Evolutionary conservation across 2,113 vertebrate genomes (phyloP).

Genomic region (Chionodraco myersi): DNA sequence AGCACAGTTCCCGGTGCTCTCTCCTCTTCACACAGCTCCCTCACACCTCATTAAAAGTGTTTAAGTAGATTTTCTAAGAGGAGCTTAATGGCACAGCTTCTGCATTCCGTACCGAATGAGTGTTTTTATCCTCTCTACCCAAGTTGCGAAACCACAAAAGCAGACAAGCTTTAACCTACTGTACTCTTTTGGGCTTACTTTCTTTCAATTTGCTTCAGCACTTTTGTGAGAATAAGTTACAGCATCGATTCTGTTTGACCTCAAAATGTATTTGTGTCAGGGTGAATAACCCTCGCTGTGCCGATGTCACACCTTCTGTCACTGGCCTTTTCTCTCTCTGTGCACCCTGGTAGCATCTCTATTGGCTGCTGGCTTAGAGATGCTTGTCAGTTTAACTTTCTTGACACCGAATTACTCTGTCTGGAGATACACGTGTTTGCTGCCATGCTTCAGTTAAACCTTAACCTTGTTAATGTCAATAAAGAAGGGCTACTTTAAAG

Average conservation of each 20-base stretch:
- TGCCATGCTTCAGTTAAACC: constrained; percentile 25
- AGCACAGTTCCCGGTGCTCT: constrained; percentile 29
- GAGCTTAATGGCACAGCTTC: constrained; percentile 52
- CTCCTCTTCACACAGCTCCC: constrained; percentile 41
- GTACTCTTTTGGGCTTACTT: constrained; percentile 14
- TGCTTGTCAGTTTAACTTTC: constrained; percentile 28
- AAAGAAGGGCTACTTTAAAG: neutral
- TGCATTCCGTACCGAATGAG: constrained; percentile 37
- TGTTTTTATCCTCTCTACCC: constrained; percentile 17
- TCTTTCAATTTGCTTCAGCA: constrained; percentile 34
- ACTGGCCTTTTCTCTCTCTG: neutral
- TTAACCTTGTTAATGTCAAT: constrained; percentile 7
- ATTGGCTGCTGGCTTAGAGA: constrained; percentile 20
- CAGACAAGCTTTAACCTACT: constrained; percentile 1
- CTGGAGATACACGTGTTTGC: constrained; percentile 22
- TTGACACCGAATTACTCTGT: constrained; percentile 9
- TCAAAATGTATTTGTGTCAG: constrained; percentile 49
- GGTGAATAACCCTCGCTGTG: constrained; percentile 27
- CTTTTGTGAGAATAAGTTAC: constrained; percentile 31
- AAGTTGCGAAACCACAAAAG: constrained; percentile 46
- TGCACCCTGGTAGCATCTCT: constrained; percentile 2
- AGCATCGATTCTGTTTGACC: constrained; percentile 48
- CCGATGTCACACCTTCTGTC: constrained; percentile 22
- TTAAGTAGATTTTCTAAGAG: constrained; percentile 58
- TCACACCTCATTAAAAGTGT: constrained; percentile 64